Conservation (phyloP, 2,113 vertebrate species). For the Muntiacus muntjak region DNA sequence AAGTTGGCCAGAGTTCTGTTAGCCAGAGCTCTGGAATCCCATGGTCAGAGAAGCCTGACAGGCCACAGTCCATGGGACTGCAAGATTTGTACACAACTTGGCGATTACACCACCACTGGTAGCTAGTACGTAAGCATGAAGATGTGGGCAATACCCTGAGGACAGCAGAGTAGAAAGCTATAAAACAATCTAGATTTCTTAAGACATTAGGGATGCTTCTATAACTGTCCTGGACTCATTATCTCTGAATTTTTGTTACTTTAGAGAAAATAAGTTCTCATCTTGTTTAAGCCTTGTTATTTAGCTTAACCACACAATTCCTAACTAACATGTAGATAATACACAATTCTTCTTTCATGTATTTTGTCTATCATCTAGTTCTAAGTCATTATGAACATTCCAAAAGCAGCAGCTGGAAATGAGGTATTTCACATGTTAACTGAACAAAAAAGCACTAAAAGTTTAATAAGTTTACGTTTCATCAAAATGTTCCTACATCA, state of each 20-base stretch:
- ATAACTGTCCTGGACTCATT: background rate
- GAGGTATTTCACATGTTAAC: background rate
- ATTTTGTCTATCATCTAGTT: background rate
- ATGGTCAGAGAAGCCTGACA: background rate
- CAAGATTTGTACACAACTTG: background rate
- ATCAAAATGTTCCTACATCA: background rate
- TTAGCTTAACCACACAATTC: background rate
- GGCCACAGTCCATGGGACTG: background rate
- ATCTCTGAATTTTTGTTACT: slow-evolving; percentile 32
- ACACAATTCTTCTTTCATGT: background rate
- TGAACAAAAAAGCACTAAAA: background rate
- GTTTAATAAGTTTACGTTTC: background rate
- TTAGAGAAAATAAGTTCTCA: background rate
- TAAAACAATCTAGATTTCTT: background rate
- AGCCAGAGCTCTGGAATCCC: background rate
- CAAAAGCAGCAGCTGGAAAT: slow-evolving; percentile 28
- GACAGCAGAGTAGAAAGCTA: background rate
- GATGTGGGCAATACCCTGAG: background rate
- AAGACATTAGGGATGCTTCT: background rate
- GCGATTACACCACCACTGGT: background rate
- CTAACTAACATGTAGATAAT: background rate
- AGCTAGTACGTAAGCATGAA: background rate
- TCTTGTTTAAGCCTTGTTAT: background rate
- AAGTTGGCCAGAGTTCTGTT: background rate
- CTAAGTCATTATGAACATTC: background rate